Conservation (phyloP, 2,113 vertebrate species). For the Proterorhinus semilunaris region DNA sequence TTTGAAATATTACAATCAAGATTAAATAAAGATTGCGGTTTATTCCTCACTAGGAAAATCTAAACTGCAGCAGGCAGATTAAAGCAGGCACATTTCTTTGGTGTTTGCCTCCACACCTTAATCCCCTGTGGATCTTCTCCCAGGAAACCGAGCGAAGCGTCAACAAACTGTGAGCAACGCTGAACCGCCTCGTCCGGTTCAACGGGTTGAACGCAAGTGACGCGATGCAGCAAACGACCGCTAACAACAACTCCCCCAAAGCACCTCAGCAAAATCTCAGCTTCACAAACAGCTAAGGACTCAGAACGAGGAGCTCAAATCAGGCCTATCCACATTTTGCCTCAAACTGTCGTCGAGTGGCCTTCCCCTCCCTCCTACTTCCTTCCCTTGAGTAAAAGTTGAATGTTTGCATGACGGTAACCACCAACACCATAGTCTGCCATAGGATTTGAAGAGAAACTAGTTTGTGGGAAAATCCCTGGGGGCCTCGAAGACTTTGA, state of each 20-base stretch:
- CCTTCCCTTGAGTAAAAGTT: slow-evolving; percentile 4
- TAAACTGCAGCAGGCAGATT: not conserved
- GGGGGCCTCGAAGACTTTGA: not conserved
- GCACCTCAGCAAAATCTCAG: not conserved
- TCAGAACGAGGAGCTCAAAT: slow-evolving; percentile 8
- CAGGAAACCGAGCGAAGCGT: not conserved
- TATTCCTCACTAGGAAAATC: not conserved
- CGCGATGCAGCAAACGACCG: not conserved
- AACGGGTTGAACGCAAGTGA: slow-evolving; percentile 25
- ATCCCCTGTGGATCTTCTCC: slow-evolving; percentile 16
- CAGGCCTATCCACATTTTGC: slow-evolving; percentile 1
- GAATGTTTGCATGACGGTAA: slow-evolving; percentile 16
- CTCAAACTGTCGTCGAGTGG: not conserved
- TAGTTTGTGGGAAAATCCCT: too few relatives aligned
- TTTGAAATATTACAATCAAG: too few relatives aligned
- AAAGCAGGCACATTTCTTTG: not conserved
- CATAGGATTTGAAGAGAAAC: not conserved
- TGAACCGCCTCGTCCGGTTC: slow-evolving; percentile 26
- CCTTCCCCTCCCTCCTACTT: not conserved
- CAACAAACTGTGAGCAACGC: not conserved
- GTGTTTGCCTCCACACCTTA: slow-evolving; percentile 3
- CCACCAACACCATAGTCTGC: slow-evolving; percentile 1
- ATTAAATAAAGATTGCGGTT: too few relatives aligned
- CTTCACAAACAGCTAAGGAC: slow-evolving; percentile 13
- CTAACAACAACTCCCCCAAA: not conserved